phyloP scores from a whole-genome alignment of 2,888 invertebrate genomes.

The Lucinisca nassula region DNA sequence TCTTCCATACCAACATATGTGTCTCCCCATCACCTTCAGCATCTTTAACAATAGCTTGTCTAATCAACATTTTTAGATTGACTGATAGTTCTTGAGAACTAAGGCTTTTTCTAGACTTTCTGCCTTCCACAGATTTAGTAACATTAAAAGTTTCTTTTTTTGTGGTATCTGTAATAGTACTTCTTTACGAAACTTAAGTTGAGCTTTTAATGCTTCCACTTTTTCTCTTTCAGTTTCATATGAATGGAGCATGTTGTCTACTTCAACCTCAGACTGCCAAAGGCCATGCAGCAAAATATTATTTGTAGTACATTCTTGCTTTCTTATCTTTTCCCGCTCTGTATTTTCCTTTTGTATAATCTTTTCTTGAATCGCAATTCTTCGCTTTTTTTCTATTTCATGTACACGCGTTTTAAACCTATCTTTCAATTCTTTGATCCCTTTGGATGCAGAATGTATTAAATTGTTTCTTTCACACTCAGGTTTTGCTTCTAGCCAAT shows the following conservation, averaged over 20 bases:
- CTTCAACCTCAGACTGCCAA: conserved; percentile 33
- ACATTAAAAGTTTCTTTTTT: not conserved
- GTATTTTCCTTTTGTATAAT: not conserved
- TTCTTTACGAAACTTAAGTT: conserved; percentile 27
- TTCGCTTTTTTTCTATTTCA: conserved; percentile 13
- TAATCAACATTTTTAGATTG: too few species aligned
- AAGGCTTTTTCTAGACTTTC: not conserved
- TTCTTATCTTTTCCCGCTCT: not conserved
- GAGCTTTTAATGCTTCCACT: conserved; percentile 27
- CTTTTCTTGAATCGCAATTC: conserved; percentile 18
- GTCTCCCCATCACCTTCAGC: too few species aligned
- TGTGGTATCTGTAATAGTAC: conserved; percentile 16
- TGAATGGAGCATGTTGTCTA: conserved; percentile 16
- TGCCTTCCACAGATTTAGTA: not conserved
- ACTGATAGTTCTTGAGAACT: not conserved
- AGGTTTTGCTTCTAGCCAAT: conserved; percentile 40
- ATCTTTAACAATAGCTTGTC: too few species aligned
- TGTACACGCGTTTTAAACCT: conserved; percentile 5
- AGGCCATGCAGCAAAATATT: conserved; percentile 15
- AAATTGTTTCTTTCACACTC: not conserved
- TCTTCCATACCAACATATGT: too few species aligned
- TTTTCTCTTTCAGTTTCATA: not conserved
- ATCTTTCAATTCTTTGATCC: not conserved
- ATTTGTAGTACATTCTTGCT: conserved; percentile 10
- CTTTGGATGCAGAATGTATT: not conserved